These are phyloP conservation scores for Salvelinus fontinalis DNA, from an alignment of 2,113 vertebrate species.

Conservation along the genomic window DNA sequence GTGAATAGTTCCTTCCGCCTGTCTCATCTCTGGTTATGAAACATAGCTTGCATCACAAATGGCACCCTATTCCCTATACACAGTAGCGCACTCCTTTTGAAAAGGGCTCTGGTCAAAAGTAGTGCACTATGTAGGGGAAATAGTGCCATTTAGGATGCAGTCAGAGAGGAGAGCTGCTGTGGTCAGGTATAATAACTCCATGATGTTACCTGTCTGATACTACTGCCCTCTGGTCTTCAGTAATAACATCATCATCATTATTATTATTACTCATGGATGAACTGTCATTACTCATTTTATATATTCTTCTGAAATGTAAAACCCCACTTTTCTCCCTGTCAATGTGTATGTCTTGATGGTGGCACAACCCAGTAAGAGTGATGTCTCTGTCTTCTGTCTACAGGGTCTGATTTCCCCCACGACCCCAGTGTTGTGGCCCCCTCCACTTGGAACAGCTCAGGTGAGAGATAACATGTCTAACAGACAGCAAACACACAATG, in stretches of 20 bases:
- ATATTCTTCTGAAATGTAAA: constrained; percentile 2
- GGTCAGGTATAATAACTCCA: constrained; percentile 59
- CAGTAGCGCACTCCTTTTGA: too few relatives aligned
- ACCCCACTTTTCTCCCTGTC: constrained; percentile 16
- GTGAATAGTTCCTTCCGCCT: constrained; percentile 40
- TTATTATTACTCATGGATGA: neutral
- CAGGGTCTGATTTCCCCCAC: constrained; percentile 82
- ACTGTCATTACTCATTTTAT: neutral
- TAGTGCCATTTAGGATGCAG: too few relatives aligned
- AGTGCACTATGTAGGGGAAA: too few relatives aligned
- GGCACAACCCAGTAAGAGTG: constrained; percentile 20
- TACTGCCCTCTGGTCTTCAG: constrained; percentile 50
- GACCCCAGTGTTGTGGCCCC: constrained; percentile 82
- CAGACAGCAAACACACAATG: constrained; percentile 62
- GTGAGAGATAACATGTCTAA: constrained; percentile 76
- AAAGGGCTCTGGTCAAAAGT: too few relatives aligned
- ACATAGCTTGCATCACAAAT: neutral
- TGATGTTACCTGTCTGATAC: constrained; percentile 49
- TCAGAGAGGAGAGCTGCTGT: constrained; percentile 41
- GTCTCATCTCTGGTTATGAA: constrained; percentile 56
- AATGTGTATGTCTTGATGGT: constrained; percentile 6
- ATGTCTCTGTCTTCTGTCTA: constrained; percentile 52
- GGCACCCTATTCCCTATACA: too few relatives aligned
- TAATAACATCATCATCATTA: neutral
- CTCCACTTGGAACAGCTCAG: constrained; percentile 87